These are phyloP conservation scores for Spodoptera frugiperda DNA, from an alignment of 1,140 invertebrate species.

Conservation along the genomic window DNA sequence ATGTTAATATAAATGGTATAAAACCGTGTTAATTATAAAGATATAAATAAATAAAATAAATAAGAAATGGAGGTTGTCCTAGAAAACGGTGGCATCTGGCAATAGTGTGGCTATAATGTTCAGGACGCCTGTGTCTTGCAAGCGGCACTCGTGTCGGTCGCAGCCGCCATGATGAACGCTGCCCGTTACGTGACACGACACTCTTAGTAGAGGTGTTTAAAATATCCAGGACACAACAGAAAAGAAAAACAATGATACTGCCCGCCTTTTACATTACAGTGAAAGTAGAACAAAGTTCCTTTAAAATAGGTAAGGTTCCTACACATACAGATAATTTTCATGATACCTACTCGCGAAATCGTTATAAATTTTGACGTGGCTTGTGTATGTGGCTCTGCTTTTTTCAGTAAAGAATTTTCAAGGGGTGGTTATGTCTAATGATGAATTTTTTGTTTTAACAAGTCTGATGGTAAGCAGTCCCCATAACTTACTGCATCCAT, in stretches of 20 bases:
- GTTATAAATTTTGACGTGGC: no score
- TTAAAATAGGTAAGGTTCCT: not conserved
- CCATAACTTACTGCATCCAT: no score
- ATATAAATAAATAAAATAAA: no score
- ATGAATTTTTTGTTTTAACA: no score
- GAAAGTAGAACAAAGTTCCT: slow-evolving; percentile 5
- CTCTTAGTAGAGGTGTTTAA: slow-evolving; percentile 29
- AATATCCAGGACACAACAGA: slow-evolving; percentile 10
- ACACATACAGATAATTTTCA: not conserved
- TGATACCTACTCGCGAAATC: no score
- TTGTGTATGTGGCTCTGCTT: no score
- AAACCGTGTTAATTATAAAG: no score
- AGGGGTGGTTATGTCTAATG: no score
- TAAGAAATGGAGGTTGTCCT: not conserved
- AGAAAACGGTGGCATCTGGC: slow-evolving; percentile 32
- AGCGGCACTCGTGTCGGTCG: slow-evolving; percentile 25
- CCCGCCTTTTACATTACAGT: not conserved
- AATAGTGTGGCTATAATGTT: slow-evolving; percentile 1
- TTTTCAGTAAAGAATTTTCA: no score
- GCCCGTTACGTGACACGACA: slow-evolving; percentile 28
- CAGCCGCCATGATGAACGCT: slow-evolving; percentile 33
- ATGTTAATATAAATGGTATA: no score
- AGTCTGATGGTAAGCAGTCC: no score
- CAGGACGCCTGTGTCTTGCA: slow-evolving; percentile 11
- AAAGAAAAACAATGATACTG: slow-evolving; percentile 8